Percentiles rank a stretch among this genome's conserved stretches.
Conservation (phyloP, 2,797 vertebrate species). For the Mormyrus proboscirostris region DNA sequence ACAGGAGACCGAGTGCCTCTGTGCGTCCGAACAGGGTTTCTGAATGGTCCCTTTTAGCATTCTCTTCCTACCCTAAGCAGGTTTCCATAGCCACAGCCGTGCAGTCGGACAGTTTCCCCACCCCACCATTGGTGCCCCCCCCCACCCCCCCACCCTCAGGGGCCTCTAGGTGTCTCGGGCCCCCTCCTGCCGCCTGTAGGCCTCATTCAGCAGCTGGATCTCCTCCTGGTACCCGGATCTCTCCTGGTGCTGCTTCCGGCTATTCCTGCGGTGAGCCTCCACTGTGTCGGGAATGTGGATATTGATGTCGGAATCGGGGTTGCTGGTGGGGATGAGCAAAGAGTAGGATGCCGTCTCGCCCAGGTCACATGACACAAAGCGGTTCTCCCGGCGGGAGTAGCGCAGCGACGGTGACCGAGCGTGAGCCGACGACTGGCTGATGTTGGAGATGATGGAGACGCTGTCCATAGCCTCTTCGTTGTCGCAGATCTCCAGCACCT, state of each 20-base stretch:
- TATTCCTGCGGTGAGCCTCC: conserved; percentile 89
- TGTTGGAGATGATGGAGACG: conserved; percentile 93
- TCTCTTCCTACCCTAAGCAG: not conserved
- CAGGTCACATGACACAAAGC: conserved; percentile 91
- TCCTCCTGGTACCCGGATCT: conserved; percentile 81
- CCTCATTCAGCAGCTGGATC: conserved; percentile 88
- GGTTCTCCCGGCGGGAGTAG: conserved; percentile 88
- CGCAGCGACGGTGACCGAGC: conserved; percentile 89
- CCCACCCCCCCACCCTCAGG: not conserved
- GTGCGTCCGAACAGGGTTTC: conserved; percentile 18
- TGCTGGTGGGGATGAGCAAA: conserved; percentile 79
- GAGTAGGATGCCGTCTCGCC: conserved; percentile 93
- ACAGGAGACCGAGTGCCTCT: conserved; percentile 23
- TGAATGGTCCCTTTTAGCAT: not conserved
- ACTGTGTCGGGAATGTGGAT: conserved; percentile 96
- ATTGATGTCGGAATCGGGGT: conserved; percentile 77
- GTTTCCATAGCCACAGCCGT: not conserved
- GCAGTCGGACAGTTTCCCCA: not conserved
- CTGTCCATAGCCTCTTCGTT: conserved; percentile 93
- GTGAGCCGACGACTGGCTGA: conserved; percentile 91
- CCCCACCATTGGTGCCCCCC: not conserved
- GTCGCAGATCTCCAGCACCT: conserved; percentile 97
- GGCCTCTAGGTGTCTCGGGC: conserved; percentile 47
- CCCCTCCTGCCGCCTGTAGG: conserved; percentile 72
- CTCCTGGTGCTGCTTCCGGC: conserved; percentile 73